Percentiles rank a stretch among this genome's conserved stretches.
Conservation (phyloP, 1,140 invertebrate genomes). For the Dolichoris vasculosae region DNA sequence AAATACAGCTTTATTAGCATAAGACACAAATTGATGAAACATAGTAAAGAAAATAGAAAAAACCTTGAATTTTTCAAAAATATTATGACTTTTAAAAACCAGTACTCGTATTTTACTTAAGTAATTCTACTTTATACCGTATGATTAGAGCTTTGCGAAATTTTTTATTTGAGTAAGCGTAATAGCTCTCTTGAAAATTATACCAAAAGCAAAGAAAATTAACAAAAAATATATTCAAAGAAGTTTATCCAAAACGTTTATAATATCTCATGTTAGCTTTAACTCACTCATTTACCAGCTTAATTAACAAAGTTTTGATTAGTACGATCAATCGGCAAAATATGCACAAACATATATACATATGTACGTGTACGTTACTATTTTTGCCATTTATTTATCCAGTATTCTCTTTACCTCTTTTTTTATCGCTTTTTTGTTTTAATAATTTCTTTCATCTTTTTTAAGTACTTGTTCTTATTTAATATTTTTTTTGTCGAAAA, state of each 20-base stretch:
- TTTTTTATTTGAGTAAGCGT: conserved; percentile 7
- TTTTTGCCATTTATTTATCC: background rate
- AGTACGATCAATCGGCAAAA: conserved; percentile 42
- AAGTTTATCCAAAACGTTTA: conserved; percentile 38
- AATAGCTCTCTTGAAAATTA: conserved; percentile 1
- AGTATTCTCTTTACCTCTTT: background rate
- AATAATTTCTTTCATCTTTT: too few relatives aligned
- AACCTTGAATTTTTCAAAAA: background rate
- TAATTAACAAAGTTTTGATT: conserved; percentile 54
- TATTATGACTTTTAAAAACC: conserved; percentile 5
- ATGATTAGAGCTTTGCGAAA: background rate
- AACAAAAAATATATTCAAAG: conserved; percentile 38
- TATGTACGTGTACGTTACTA: background rate
- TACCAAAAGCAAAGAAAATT: background rate
- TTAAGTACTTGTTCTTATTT: background rate
- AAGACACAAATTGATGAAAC: too few relatives aligned
- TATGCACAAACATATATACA: conserved; percentile 32
- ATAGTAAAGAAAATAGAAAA: too few relatives aligned
- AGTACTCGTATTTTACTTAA: background rate
- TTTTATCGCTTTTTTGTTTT: background rate
- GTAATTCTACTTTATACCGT: background rate
- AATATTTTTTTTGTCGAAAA: too few relatives aligned
- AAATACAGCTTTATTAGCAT: too few relatives aligned
- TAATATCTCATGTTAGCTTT: conserved; percentile 41
- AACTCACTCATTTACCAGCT: conserved; percentile 46